Base-by-base conservation (phyloP, 2,797 vertebrate species). In the Pachyuromys duprasi region DNA sequence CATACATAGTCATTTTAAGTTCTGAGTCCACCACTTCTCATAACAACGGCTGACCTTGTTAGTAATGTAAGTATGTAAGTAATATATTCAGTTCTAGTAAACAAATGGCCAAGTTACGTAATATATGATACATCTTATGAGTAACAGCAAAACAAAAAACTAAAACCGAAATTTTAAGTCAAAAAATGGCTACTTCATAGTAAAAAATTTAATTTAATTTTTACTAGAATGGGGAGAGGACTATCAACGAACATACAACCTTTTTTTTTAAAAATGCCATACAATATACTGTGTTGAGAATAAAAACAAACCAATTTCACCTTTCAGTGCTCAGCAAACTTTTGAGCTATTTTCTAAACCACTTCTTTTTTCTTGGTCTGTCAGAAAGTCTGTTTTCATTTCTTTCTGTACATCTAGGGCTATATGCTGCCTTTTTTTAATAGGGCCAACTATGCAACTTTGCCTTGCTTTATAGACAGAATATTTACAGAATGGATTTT, bases 401-500 rank as follows among this genome's bases (percentile, higher is more conserved):
- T 93, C 5, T 83, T 86, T 76, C 18, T 53, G 67, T 65, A 31
- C 89, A n/a, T 62, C 28, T 7, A 78, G 7, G 78, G 67, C 5
- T 57, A 90, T 79, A n/a, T 4, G 0, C 3, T 83, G 49, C 3
- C 2, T 93, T 93, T 90, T 57, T 95, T 57, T 95, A 80, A 75
- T 82, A 93, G 75, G 12, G 33, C 65, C 42, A 79, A 65, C 17
- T 74, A 53, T 1, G 17, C 42, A 17, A 70, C 9, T n/a, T 28
- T n/a, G 13, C 42, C 60, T 92, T 69, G 81, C 15, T 88, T 95
- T 92, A 62, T 70, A 70, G 18, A 76, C 31, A 5, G 53, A 83
- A 45, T 84, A 93, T 94, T 96, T 90, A 75, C 36, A 93, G 42
- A 87, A 93, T 63, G 62, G 5, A 75, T 84, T 83, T 67, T 76